Evolutionary conservation across 1,140 invertebrate genomes (phyloP), one percentile per base, ranked within the genome.

Genomic region (Drosophila hydei): DNA sequence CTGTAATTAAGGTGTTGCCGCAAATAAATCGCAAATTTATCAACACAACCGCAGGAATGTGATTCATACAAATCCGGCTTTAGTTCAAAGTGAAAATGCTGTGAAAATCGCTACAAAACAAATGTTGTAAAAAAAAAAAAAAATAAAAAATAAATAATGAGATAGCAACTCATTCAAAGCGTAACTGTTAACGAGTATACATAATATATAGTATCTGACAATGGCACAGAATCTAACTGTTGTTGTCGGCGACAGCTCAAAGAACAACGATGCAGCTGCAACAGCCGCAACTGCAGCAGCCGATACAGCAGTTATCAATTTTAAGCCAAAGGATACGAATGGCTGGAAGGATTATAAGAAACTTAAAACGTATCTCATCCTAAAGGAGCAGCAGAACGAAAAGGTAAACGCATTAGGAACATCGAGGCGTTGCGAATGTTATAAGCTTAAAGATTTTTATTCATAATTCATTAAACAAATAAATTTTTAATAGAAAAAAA

Each of bases 281-380:
- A 40, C 33, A 48, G 11, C 54, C 7, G 42, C 52, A 50, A 0
- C 52, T 1, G 11, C 56, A n/a, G 16, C 60, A 16, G 52, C 62
- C 3, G 54, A 56, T 12, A 40, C 60, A 4, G 18, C 67, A 1
- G 77, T 69, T n/a, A 40, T 70, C 7, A 80, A 72, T 23, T 88
- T 88, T 14, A 88, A 79, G 75, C 79, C 83, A 58, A 88, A 88
- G 84, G 78, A 88, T 77, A 83, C 74, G 5, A 90, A 87, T 68
- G 80, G 78, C 67, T 91, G 89, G 89, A 89, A 73, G 76, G 81
- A 90, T 72, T 91, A 90, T 59, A 91, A 89, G 45, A 91, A 91
- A 81, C 42, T 88, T 4, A 91, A 91, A 65, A 91, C 89, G 6
- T 91, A 91, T 77, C 70, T 91, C 14, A 89, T 91, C 25, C 77